Percentiles rank a stretch among this genome's conserved stretches.
phyloP scores from a whole-genome alignment of 2,113 vertebrate species.

The Hydrochoerus hydrochaeris region DNA sequence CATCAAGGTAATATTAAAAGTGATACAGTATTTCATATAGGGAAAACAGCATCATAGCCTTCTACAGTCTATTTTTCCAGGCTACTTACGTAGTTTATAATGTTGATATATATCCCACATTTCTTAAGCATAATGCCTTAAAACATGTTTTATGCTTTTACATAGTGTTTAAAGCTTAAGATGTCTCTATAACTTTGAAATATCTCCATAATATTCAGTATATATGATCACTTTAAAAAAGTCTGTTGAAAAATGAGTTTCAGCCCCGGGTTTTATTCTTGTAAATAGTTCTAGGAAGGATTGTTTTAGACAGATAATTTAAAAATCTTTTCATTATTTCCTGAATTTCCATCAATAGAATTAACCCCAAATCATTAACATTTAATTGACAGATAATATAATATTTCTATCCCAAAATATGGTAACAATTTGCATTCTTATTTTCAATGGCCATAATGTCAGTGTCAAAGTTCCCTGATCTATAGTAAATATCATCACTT shows the following conservation, averaged over 20 bases:
- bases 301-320: background rate
- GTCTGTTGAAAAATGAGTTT: constrained; percentile 14
- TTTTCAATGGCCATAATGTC: background rate
- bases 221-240: background rate
- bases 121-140: background rate
- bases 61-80: background rate
- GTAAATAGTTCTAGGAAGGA: background rate
- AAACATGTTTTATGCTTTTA: background rate
- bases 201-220: background rate
- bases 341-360: background rate
- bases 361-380: background rate
- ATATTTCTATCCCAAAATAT: background rate
- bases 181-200: background rate
- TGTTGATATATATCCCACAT: background rate
- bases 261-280: background rate
- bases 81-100: background rate
- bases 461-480: background rate
- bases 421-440: background rate
- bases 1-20: background rate
- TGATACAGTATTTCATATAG: background rate
- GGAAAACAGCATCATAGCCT: background rate
- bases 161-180: background rate
- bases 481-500: background rate
- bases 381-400: constrained; percentile 1
- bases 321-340: background rate